Conservation (phyloP, 2,888 invertebrate genomes). For the Hirtodrosophila alboralis region DNA sequence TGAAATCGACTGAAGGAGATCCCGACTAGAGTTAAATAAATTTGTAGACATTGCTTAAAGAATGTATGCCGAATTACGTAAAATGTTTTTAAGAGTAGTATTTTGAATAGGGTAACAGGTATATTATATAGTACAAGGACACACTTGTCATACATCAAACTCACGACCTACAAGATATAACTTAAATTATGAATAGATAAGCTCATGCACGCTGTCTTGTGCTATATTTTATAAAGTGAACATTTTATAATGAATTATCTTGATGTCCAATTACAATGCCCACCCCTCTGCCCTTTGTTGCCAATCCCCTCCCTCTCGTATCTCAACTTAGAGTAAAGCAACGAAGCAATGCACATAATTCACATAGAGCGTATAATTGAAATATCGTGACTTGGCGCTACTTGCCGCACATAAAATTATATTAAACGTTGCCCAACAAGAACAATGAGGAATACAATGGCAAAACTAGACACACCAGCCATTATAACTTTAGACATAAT, state of each 20-base stretch:
- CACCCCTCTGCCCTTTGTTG: background rate
- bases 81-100: too few relatives aligned
- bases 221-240: slow-evolving; percentile 14
- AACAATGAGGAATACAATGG: slow-evolving; percentile 45
- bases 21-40: too few relatives aligned
- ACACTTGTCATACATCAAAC: background rate
- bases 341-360: slow-evolving; percentile 52
- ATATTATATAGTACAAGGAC: too few relatives aligned
- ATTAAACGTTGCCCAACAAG: slow-evolving; percentile 48
- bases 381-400: slow-evolving; percentile 73
- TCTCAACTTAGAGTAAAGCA: slow-evolving; percentile 8
- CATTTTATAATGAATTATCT: slow-evolving; percentile 42
- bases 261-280: slow-evolving; percentile 32
- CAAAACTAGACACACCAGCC: slow-evolving; percentile 64
- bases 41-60: too few relatives aligned
- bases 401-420: slow-evolving; percentile 53
- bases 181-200: slow-evolving; percentile 7
- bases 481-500: slow-evolving; percentile 75
- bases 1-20: too few relatives aligned
- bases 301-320: background rate
- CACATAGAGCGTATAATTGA: slow-evolving; percentile 69
- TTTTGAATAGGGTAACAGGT: too few relatives aligned
- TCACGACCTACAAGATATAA: slow-evolving; percentile 5
- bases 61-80: too few relatives aligned
- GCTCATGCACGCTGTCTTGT: background rate